A percentile compares a stretch with the other conserved stretches of the same genome.
Conservation (phyloP, 2,113 vertebrate species). For the Rattus rattus region DNA sequence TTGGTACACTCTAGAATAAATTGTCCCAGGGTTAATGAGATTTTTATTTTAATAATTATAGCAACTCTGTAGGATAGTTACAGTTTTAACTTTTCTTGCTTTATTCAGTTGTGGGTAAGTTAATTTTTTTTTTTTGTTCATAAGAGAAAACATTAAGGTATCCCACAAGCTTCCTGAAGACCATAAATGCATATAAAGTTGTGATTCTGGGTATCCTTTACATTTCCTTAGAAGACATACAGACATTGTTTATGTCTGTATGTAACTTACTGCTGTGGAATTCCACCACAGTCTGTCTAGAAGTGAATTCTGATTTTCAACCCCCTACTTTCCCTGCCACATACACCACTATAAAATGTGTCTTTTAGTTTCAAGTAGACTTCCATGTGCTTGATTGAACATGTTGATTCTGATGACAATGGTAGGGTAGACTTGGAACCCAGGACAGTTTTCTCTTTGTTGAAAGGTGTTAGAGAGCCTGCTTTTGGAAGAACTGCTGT, state of each 20-base stretch:
- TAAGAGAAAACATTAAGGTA: conserved; percentile 20
- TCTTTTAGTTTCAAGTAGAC: background rate
- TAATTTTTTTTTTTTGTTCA: conserved; percentile 66
- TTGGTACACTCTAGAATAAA: conserved; percentile 40
- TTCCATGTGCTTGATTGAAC: background rate
- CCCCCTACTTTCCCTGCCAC: background rate
- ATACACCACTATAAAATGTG: background rate
- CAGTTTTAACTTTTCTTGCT: conserved; percentile 16
- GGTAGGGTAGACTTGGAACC: background rate
- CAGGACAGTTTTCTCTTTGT: background rate
- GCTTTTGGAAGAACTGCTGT: background rate
- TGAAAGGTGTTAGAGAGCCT: background rate
- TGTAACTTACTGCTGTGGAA: conserved; percentile 42
- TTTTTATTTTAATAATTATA: conserved; percentile 69
- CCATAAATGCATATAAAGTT: background rate
- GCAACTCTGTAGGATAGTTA: conserved; percentile 34
- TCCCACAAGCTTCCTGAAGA: conserved; percentile 25
- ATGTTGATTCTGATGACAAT: background rate
- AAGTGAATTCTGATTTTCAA: conserved; percentile 4
- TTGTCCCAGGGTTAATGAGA: conserved; percentile 59
- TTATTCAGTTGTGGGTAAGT: conserved; percentile 16
- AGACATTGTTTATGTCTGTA: background rate
- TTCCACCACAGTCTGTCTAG: background rate
- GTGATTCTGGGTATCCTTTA: conserved; percentile 43
- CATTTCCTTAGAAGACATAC: conserved; percentile 61